Percentiles rank a stretch among this genome's conserved stretches.
Evolutionary conservation across 2,888 invertebrate species (phyloP).

Genomic region (Lithophane leautieri): DNA sequence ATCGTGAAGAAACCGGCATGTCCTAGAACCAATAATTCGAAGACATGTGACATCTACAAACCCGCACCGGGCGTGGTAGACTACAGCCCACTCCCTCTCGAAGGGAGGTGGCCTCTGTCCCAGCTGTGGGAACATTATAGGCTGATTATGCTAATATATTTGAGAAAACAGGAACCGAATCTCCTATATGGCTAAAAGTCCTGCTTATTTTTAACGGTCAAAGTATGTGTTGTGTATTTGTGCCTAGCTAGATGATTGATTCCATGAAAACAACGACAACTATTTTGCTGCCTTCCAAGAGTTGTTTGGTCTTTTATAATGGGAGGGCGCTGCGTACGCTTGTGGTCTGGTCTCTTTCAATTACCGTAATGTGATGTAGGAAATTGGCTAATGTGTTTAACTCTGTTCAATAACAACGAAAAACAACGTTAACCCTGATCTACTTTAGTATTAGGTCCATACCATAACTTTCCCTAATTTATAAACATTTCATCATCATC

Average conservation of each 20-base stretch:
- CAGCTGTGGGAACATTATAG: too few relatives aligned
- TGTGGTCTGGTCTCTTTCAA: slow-evolving; percentile 17
- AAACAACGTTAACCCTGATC: slow-evolving; percentile 20
- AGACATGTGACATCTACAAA: too few relatives aligned
- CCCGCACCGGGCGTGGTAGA: too few relatives aligned
- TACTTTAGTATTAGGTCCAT: slow-evolving; percentile 16
- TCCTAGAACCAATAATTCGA: too few relatives aligned
- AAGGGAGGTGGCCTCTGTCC: too few relatives aligned
- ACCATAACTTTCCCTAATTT: slow-evolving; percentile 33
- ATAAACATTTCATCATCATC: too few relatives aligned
- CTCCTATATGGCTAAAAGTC: background rate
- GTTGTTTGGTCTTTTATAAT: background rate
- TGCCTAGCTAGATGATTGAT: background rate
- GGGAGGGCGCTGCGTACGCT: slow-evolving; percentile 36
- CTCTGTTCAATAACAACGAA: slow-evolving; percentile 5
- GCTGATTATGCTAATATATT: background rate
- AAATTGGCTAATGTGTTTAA: slow-evolving; percentile 8
- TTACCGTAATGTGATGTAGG: background rate
- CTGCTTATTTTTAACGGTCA: background rate
- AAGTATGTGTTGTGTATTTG: background rate
- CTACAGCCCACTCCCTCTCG: too few relatives aligned
- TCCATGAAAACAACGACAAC: background rate
- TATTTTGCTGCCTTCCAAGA: background rate
- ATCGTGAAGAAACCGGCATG: too few relatives aligned
- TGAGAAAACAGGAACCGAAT: background rate